These are phyloP conservation scores for western clawed frog (Xenopus tropicalis) DNA, from an alignment of 2,113 vertebrate species.

Conservation along the genomic window UCB_Xtro_10.0 CM004448.2:141320501-141321000, in stretches of 20 bases:
- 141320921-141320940: too few relatives aligned
- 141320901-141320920: too few relatives aligned
- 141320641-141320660: constrained; percentile 32
- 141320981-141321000: too few relatives aligned
- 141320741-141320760: constrained; percentile 49
- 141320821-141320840: too few relatives aligned
- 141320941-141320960: too few relatives aligned
- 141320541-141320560: constrained; percentile 24
- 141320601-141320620: constrained; percentile 41
- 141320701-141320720: constrained; percentile 53
- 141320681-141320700: constrained; percentile 47
- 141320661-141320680: constrained; percentile 47
- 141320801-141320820: too few relatives aligned
- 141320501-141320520: constrained; percentile 33
- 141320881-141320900: too few relatives aligned
- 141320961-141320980: too few relatives aligned
- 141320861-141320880: too few relatives aligned
- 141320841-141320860: too few relatives aligned
- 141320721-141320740: constrained; percentile 45
- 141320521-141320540: constrained; percentile 30
- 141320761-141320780: constrained; percentile 20
- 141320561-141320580: not conserved
- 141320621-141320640: constrained; percentile 45
- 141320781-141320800: too few relatives aligned
- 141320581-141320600: constrained; percentile 41